Evolutionary conservation across 2,888 invertebrate species (phyloP).

Genomic region (Pyrrhia umbra): DNA sequence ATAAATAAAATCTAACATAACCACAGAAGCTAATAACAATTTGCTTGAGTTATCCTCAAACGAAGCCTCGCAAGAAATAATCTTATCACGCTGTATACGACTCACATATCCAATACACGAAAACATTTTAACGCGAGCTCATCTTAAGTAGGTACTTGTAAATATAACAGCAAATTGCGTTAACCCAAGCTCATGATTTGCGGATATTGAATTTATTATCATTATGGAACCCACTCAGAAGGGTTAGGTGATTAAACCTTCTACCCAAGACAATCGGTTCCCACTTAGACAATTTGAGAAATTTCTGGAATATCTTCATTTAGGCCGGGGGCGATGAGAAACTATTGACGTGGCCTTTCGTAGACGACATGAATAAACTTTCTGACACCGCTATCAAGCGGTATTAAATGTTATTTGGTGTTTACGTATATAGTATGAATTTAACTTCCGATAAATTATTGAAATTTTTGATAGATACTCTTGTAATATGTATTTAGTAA

Average conservation of each 20-base stretch:
- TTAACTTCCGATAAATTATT: neutral
- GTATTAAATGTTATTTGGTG: conserved; percentile 20
- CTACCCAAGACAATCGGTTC: conserved; percentile 72
- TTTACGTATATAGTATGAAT: too few species aligned
- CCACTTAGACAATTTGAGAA: conserved; percentile 73
- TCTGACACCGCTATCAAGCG: conserved; percentile 14
- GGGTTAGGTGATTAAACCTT: conserved; percentile 81
- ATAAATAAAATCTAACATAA: neutral
- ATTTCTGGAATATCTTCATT: conserved; percentile 66
- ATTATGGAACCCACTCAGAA: conserved; percentile 74
- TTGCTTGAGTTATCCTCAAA: neutral
- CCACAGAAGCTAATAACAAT: neutral
- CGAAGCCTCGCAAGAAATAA: neutral
- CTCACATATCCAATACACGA: conserved; percentile 18
- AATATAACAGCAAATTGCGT: conserved; percentile 61
- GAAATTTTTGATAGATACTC: too few species aligned
- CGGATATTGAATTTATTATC: conserved; percentile 83
- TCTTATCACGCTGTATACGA: neutral
- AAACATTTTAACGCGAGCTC: conserved; percentile 30
- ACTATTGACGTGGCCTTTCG: conserved; percentile 49
- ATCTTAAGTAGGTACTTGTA: conserved; percentile 46
- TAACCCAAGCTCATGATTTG: conserved; percentile 74
- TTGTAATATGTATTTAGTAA: too few species aligned
- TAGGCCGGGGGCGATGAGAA: conserved; percentile 38
- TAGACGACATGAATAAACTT: conserved; percentile 37